Base-by-base conservation (phyloP, 2,113 vertebrate species). In the Notothenia coriiceps region DNA sequence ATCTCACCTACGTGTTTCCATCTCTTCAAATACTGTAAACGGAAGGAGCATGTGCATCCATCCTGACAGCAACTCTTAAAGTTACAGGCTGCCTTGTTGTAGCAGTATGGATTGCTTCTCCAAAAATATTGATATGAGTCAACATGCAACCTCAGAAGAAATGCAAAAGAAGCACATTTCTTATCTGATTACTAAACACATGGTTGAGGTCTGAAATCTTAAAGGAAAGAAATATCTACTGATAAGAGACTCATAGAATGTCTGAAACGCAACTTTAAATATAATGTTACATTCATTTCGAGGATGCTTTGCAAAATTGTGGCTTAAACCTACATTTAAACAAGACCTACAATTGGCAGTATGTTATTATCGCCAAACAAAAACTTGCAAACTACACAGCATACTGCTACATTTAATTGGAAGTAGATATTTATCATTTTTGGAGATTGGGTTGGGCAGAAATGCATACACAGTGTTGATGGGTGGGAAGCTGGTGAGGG, bases 1-100 rank as follows among this genome's bases (percentile, higher is more conserved):
- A 71, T 72, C 71, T 82, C 72, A 82, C 85, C 81, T 70, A 88
- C 85, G 35, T 2, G 57, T 89, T 91, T 86, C 88, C 86, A 87
- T 78, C 35, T 40, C 35, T 61, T 70, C 7, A 56, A 4, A 73
- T 56, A 44, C 43, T 51, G 52, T 72, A 68, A 22, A 22, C 14
- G 56, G 15, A 46, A 72, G 17, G 52, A 46, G 50, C 25, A 18
- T 12, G 14, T 49, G 22, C 14, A 6, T 40, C 14, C 60, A 9
- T 47, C 25, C 14, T 61, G 46, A 20, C 65, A 55, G 20, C 64
- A 17, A 20, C 25, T 4, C 49, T 55, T 68, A 44, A 74, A 6
- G 7, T 40, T 40, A 7, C 35, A 40, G 35, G 3, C 57, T 56
- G 4, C 63, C 56, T 6, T 13, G 6, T 44, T 11, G 47, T 49